Evolutionary conservation across 2,113 vertebrate genomes (phyloP), one percentile per base, ranked within the genome.

Genomic region (Malurus melanocephalus): DNA sequence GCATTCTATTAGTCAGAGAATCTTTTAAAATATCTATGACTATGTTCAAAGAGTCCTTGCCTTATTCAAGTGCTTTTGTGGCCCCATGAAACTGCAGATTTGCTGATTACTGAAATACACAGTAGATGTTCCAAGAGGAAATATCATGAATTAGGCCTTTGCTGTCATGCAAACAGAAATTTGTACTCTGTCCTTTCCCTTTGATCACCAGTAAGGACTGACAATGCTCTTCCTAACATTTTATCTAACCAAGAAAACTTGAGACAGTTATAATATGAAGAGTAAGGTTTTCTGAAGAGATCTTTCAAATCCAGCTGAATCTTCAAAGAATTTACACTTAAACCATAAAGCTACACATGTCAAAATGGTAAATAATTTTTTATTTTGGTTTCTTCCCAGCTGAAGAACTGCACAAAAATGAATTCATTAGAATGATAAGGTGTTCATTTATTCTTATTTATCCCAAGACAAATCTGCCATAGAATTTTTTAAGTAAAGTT

Each of bases 1-100:
- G 67, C 55, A n/a, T 49, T 55, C 7, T 67, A 20, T 40, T 80
- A 60, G 30, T 72, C 62, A 60, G 21, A 68, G 10, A 83, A 11
- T 55, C 26, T 68, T 84, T 68, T 42, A 82, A 87, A 93, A 61
- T 87, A 76, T 16, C 42, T 68, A 13, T 1, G 4, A 59, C 13
- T 8, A 21, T 27, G 30, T 56, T 72, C 60, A 76, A 79, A 89
- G 60, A 73, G 23, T 80, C 53, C 59, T 91, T 53, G 40, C 11
- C 24, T 55, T 67, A 73, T 85, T 80, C 65, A 87, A 66, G 52
- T 64, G 68, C 43, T 90, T 93, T 79, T 85, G 89, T 81, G 72
- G 64, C 17, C 10, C 23, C 62, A 67, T 16, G 18, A 75, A 94
- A 84, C 61, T n/a, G 8, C 38, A 94, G 77, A 52, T 88, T 90